Evolutionary conservation across 1,140 invertebrate genomes (phyloP), one percentile per base, ranked within the genome.

Genomic region (Acromyrmex heyeri): DNA sequence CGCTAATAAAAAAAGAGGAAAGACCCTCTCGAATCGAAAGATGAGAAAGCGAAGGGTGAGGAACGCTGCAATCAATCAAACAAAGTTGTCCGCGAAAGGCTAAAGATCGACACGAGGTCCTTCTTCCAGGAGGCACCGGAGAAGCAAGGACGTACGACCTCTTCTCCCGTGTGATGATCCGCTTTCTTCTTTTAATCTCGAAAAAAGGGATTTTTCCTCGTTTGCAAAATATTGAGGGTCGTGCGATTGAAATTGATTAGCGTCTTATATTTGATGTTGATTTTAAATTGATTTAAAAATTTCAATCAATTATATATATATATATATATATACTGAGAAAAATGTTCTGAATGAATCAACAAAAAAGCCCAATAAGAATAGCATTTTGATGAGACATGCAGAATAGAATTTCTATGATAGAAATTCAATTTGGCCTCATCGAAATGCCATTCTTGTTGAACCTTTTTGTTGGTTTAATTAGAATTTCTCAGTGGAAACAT

Each of bases 31-130:
- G n/a, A n/a, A 27, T 70, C 64, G n/a, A 70, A 38, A 38, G 16
- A 70, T 53, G 38, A 59, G 34, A 44, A 21, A 27, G 61, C 24
- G 7, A 53, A 18, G 18, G 34, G 16, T 50, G 59, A 18, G 34
- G 16, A 59, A 53, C n/a, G 34, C 34, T 65, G 30, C 53, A 67
- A 88, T 86, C 76, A 76, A 88, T 88, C 62, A 82, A 88, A 86
- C 53, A 73, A 86, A 86, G 75, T 50, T 76, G 67, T 55, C 69
- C 38, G 14, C 67, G 62, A 21, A n/a, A 73, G 59, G 86, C 50
- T 24, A 21, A 27, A 76, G 38, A 86, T 88, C 70, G 59, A 73
- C 59, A 48, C 44, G 69, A 79, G 16, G 24, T 75, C 59, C 27
- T 55, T 21, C 24, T 61, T 69, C 24, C 24, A n/a, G 53, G 24